Evolutionary conservation across 2,113 vertebrate species (phyloP).

Genomic region (Eonycteris spelaea): DNA sequence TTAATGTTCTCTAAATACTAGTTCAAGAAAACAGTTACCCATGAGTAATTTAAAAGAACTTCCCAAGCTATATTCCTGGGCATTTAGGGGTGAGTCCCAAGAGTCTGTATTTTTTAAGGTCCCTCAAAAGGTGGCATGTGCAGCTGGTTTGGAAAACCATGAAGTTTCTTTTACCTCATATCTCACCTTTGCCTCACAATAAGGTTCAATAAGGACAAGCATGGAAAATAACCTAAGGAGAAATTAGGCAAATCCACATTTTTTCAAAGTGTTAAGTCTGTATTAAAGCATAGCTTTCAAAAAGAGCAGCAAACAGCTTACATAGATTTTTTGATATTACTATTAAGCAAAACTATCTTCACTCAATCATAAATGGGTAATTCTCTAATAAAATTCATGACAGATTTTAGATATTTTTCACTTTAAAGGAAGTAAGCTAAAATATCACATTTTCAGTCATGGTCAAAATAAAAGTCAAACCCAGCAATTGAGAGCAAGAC

Average conservation of each 20-base stretch:
- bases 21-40: neutral
- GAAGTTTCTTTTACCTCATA: neutral
- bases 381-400: slow-evolving; percentile 41
- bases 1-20: neutral
- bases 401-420: slow-evolving; percentile 13
- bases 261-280: neutral
- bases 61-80: neutral
- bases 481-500: neutral
- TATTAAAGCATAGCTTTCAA: neutral
- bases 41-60: neutral
- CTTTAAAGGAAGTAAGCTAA: slow-evolving; percentile 42
- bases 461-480: slow-evolving; percentile 59
- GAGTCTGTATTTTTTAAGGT: neutral
- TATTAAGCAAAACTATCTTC: neutral
- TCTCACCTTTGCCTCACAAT: neutral
- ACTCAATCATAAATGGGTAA: slow-evolving; percentile 30
- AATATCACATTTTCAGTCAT: slow-evolving; percentile 34
- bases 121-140: neutral
- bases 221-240: neutral
- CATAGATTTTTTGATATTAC: neutral
- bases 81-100: neutral
- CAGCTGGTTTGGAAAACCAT: neutral
- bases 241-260: neutral
- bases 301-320: neutral
- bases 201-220: neutral